A percentile compares a stretch with the other conserved stretches of the same genome.
Conservation (phyloP, 2,797 vertebrate genomes). For the Luscinia megarhynchos region DNA sequence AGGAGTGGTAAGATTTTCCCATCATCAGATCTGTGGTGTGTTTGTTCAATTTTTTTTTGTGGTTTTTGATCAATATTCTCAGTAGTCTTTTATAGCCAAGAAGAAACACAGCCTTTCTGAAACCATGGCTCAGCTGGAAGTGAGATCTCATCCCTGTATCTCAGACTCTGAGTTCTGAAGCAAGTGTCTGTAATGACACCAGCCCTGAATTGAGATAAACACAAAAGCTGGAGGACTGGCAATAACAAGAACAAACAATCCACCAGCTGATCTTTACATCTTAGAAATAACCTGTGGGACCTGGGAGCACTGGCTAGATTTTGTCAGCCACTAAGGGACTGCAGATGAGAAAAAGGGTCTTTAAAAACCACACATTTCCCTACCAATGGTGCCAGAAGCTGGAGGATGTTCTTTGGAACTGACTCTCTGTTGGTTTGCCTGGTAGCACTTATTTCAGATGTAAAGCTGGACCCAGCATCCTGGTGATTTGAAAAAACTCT, state of each 20-base stretch:
- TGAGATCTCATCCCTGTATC: not conserved
- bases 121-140: not conserved
- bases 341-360: not conserved
- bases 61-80: not conserved
- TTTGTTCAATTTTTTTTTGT: not conserved
- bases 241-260: not conserved
- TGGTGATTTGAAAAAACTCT: not conserved
- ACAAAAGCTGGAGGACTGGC: not conserved
- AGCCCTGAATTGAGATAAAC: not conserved
- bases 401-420: not conserved
- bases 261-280: not conserved
- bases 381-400: not conserved
- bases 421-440: not conserved
- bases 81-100: not conserved
- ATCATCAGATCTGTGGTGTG: not conserved
- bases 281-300: not conserved
- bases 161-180: not conserved
- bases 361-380: not conserved
- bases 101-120: not conserved
- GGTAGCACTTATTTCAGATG: not conserved
- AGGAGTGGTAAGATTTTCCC: not conserved
- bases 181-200: not conserved
- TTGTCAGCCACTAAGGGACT: not conserved
- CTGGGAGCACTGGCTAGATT: not conserved
- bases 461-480: not conserved